Base-by-base conservation (phyloP, 2,113 vertebrate genomes). In the Corythornis cristatus region DNA sequence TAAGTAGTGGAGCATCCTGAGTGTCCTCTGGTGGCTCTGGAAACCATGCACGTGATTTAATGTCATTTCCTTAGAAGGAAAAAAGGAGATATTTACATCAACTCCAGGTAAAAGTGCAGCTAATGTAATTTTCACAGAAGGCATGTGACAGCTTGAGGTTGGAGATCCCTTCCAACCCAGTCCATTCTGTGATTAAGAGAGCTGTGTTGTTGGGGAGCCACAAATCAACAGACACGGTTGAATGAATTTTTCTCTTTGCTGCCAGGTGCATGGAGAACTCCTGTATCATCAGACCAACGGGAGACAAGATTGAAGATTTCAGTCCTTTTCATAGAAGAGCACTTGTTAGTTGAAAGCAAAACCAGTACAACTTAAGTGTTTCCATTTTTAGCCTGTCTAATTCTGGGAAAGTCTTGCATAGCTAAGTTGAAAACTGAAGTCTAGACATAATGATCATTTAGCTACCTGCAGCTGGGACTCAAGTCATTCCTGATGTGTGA, bases 141-240 rank as follows among this genome's bases (percentile, higher is more conserved):
- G 58, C 72, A 22, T 60, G 25, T 70, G 88, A 21, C 74, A 95
- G 71, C 75, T 58, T 68, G 68, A 87, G 88, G 79, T 94, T 37
- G 37, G 37, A 37, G 37, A 11, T 37, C 10, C 37, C 37, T 37
- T 37, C 37, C 37, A 37, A 37, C 37, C 37, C 10, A 37, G 37
- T 37, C 37, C 37, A 37, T 37, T 37, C 37, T 37, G 37, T 37
- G 37, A 37, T 37, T 37, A 37, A 37, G 37, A 37, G 37, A 89
- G 87, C 64, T 96, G 35, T 75, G 66, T 95, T 96, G 72, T 76
- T 56, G 93, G 91, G 87, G 81, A 94, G 90, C 81, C 87, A 61
- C 92, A 95, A 94, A 95, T 96, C 78, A 90, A 15, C 78, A 86
- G 50, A 11, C 62, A 72, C 92, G 45, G 79, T 85, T 66, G 74